Base-by-base conservation (phyloP, 2,888 invertebrate species). In the Bembecia ichneumoniformis region DNA sequence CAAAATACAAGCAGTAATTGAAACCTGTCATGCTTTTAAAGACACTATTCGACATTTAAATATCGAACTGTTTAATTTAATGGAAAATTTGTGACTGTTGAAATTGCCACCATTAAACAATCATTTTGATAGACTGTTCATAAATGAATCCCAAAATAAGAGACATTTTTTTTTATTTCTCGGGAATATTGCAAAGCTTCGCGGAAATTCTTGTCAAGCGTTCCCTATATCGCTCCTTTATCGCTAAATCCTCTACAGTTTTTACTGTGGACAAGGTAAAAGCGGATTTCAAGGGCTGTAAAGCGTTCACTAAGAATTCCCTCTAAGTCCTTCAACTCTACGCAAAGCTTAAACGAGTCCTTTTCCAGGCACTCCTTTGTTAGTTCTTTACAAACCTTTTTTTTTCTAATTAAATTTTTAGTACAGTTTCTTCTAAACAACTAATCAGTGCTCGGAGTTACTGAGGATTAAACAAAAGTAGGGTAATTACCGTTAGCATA, bases 301-400 rank as follows among this genome's bases (percentile, higher is more conserved):
- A 69, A 76, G 74, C 73, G 55, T 44, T 44, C 11, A 58, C 77
- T 78, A 77, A 63, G 63, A 71, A 62, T 74, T 68, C 76, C 68
- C 66, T 67, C 73, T 77, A 74, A 67, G 54, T 58, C 46, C 63
- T 48, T 53, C 60, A 63, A 65, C 63, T 69, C 79, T 83, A 83
- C 74, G 75, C 74, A 77, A 83, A 82, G 81, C 82, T 78, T 79
- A 68, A 75, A 71, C 63, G 65, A 64, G 60, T 60, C 55, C 50
- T 53, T 43, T 54, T 16, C 2, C 11, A 44, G 16, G 44, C 44
- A 44, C 44, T 44, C 28, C 10, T 44, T 16, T 44, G 17, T 15
- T 10, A 15, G 40, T 40, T 40, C 14, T 9, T 40, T 40, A 7
- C 40, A 40, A 44, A 44, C 44, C 44, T 40, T 11, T 28, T 28